phyloP scores from a whole-genome alignment of 2,888 invertebrate genomes.

The Argynnis bischoffii region DNA sequence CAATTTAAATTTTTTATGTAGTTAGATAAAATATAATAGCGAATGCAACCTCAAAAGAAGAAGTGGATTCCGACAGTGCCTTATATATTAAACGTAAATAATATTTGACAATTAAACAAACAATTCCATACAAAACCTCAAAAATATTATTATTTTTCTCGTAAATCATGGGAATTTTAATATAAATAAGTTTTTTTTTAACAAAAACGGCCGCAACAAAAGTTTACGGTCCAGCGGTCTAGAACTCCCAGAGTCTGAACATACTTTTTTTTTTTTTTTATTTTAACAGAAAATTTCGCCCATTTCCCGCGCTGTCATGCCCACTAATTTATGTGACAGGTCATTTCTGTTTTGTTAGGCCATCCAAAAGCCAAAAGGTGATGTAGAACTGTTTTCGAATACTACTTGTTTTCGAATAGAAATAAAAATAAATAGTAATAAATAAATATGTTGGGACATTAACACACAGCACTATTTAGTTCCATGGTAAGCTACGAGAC shows the following conservation, averaged over 20 bases:
- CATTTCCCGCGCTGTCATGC: constrained; percentile 50
- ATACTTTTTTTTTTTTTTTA: constrained; percentile 22
- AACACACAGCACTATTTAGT: too few species aligned
- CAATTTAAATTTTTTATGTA: too few species aligned
- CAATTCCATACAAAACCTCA: too few species aligned
- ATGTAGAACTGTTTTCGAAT: constrained; percentile 7
- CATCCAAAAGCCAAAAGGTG: constrained; percentile 38
- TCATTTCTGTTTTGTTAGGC: constrained; percentile 48
- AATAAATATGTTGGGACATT: background rate
- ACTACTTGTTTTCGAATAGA: constrained; percentile 5
- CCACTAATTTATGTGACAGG: constrained; percentile 61
- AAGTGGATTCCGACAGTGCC: background rate
- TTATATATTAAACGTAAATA: background rate
- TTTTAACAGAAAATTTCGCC: constrained; percentile 45
- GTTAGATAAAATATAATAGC: too few species aligned
- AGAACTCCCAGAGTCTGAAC: constrained; percentile 14
- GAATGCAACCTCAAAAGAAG: too few species aligned
- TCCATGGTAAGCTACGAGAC: too few species aligned
- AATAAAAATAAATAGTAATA: background rate
- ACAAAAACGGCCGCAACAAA: constrained; percentile 15
- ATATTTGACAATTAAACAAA: background rate
- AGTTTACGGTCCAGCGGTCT: constrained; percentile 11
- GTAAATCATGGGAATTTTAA: constrained; percentile 9
- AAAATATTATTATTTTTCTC: constrained; percentile 1
- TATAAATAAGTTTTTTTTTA: constrained; percentile 15